Conservation (phyloP, 1,140 invertebrate genomes). For the Aphidius gifuensis region DNA sequence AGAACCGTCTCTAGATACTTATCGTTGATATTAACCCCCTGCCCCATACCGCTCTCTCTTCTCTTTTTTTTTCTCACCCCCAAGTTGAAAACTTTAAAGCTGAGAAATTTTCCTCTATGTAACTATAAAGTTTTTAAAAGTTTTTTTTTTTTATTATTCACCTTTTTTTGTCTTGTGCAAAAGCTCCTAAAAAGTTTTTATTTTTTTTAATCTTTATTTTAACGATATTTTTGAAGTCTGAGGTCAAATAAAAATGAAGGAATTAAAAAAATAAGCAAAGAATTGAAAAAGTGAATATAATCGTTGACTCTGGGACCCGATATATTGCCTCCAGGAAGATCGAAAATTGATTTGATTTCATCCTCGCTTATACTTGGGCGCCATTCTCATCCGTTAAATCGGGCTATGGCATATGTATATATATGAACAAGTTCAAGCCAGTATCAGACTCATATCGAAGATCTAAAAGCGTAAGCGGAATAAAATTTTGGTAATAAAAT, state of each 20-base stretch:
- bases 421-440: constrained; percentile 2
- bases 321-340: constrained; percentile 22
- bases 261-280: background rate
- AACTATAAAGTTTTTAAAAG: background rate
- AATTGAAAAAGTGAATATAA: constrained; percentile 25
- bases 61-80: constrained; percentile 3
- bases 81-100: constrained; percentile 2
- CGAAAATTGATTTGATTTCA: constrained; percentile 34
- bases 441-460: constrained; percentile 13
- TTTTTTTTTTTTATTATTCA: too few species aligned
- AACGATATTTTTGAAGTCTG: too few species aligned
- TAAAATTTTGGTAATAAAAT: constrained; percentile 55
- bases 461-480: constrained; percentile 42
- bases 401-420: too few species aligned
- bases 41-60: constrained; percentile 23
- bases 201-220: too few species aligned
- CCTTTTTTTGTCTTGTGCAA: too few species aligned
- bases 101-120: background rate
- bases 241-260: too few species aligned
- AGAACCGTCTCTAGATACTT: constrained; percentile 48
- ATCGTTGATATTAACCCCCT: constrained; percentile 44
- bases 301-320: constrained; percentile 3
- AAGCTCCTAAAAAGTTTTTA: too few species aligned
- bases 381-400: background rate
- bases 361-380: constrained; percentile 4